Evolutionary conservation across 2,888 invertebrate species (phyloP).

Genomic region (Argyresthia goedartella): DNA sequence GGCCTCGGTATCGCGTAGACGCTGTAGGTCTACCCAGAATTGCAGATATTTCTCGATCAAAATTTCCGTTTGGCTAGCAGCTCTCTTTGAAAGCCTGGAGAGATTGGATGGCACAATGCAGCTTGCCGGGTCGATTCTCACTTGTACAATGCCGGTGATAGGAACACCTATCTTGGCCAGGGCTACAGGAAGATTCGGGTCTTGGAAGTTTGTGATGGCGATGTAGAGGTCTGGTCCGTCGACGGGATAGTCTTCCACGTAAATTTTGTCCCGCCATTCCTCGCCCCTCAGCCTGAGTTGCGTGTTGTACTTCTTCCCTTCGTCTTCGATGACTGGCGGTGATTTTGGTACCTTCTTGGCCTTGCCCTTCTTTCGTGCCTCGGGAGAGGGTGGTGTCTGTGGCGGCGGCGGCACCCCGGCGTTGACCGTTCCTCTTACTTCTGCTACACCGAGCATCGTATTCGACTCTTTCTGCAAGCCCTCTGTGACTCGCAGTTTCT

Average conservation of each 20-base stretch:
- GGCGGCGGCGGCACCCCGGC: slow-evolving; percentile 18
- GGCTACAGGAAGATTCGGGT: slow-evolving; percentile 33
- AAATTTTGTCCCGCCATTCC: slow-evolving; percentile 66
- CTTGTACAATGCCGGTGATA: slow-evolving; percentile 47
- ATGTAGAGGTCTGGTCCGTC: slow-evolving; percentile 69
- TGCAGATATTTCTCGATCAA: slow-evolving; percentile 32
- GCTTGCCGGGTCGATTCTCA: slow-evolving; percentile 36
- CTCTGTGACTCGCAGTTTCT: slow-evolving; percentile 42
- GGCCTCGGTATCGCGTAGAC: slow-evolving; percentile 34
- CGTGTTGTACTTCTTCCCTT: slow-evolving; percentile 58
- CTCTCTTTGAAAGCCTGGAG: slow-evolving; percentile 38
- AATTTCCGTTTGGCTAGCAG: slow-evolving; percentile 47
- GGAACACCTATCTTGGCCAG: slow-evolving; percentile 50
- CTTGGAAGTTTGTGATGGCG: slow-evolving; percentile 61
- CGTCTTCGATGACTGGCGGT: slow-evolving; percentile 13
- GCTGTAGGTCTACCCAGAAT: slow-evolving; percentile 52
- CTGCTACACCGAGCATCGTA: slow-evolving; percentile 41
- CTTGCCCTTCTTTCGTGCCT: neutral
- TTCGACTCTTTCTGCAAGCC: slow-evolving; percentile 45
- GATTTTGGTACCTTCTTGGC: neutral
- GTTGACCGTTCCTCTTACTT: slow-evolving; percentile 39
- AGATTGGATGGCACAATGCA: slow-evolving; percentile 34
- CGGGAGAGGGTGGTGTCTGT: slow-evolving; percentile 13
- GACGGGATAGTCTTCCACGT: slow-evolving; percentile 63
- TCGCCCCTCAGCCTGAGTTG: slow-evolving; percentile 59